A percentile compares a stretch with the other conserved stretches of the same genome.
Conservation (phyloP, 1,140 invertebrate species). For the Papilio dardanus region DNA sequence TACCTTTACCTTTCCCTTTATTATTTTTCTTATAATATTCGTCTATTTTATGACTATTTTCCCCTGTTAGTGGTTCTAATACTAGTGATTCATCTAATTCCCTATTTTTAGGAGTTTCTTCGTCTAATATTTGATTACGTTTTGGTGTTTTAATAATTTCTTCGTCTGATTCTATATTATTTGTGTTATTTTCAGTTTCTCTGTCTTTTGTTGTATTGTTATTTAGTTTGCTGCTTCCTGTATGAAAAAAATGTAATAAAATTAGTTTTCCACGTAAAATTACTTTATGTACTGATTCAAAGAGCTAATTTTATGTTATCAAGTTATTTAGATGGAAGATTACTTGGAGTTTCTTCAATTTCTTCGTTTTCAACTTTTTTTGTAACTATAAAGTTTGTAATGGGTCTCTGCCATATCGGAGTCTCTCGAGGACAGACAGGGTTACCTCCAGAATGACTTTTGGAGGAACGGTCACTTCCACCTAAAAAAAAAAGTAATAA, state of each 20-base stretch:
- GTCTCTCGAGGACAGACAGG: conserved; percentile 80
- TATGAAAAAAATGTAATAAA: too few species aligned
- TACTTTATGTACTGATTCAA: too few species aligned
- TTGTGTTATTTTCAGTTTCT: neutral
- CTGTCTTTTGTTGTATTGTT: neutral
- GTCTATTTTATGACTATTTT: conserved; percentile 62
- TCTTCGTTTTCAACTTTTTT: conserved; percentile 43
- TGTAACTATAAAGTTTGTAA: conserved; percentile 77
- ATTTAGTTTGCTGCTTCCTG: neutral
- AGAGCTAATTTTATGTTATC: too few species aligned
- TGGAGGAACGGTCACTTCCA: conserved; percentile 44
- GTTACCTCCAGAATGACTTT: conserved; percentile 71
- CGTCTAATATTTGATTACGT: conserved; percentile 58
- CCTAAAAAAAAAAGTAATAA: conserved; percentile 42
- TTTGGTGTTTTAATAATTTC: conserved; percentile 40
- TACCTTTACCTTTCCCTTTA: conserved; percentile 59
- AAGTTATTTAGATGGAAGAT: too few species aligned
- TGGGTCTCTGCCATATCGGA: conserved; percentile 82
- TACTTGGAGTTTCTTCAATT: conserved; percentile 41
- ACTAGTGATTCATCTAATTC: conserved; percentile 54
- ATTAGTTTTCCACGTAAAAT: too few species aligned
- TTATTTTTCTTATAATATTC: conserved; percentile 64
- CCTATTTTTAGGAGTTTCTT: conserved; percentile 50
- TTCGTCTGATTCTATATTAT: neutral
- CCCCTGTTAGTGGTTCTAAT: conserved; percentile 55